phyloP scores from a whole-genome alignment of 2,888 invertebrate species.

The Troides aeacus region DNA sequence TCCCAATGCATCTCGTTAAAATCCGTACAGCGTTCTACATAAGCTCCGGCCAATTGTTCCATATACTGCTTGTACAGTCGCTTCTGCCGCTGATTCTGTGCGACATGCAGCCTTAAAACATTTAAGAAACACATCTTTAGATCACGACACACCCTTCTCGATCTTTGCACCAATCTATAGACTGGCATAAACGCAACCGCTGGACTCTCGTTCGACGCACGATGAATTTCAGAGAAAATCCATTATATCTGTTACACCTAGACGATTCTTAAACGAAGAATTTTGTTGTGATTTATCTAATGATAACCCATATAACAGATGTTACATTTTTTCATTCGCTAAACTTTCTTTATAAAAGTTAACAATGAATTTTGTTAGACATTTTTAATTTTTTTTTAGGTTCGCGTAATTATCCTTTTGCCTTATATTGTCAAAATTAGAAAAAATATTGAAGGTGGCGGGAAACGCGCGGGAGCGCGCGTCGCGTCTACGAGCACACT shows the following conservation, averaged over 20 bases:
- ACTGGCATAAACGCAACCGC: slow-evolving; percentile 61
- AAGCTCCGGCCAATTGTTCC: slow-evolving; percentile 72
- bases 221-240: slow-evolving; percentile 63
- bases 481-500: slow-evolving; percentile 54
- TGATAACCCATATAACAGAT: slow-evolving; percentile 41
- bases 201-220: slow-evolving; percentile 40
- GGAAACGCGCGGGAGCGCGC: slow-evolving; percentile 52
- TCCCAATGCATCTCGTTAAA: slow-evolving; percentile 58
- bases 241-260: slow-evolving; percentile 36
- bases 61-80: slow-evolving; percentile 74
- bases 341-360: slow-evolving; percentile 69
- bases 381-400: slow-evolving; percentile 35
- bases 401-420: slow-evolving; percentile 35
- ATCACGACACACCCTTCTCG: not conserved
- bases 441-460: slow-evolving; percentile 4
- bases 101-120: slow-evolving; percentile 77
- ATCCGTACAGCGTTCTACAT: slow-evolving; percentile 68
- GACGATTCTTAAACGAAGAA: slow-evolving; percentile 53
- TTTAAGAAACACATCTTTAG: slow-evolving; percentile 80
- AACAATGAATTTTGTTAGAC: slow-evolving; percentile 51
- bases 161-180: slow-evolving; percentile 56
- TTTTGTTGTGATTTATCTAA: slow-evolving; percentile 47
- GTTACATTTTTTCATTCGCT: slow-evolving; percentile 49
- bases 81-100: slow-evolving; percentile 75
- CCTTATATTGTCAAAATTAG: slow-evolving; percentile 17